These are phyloP conservation scores for Caenorhabditis doughertyi DNA, from an alignment of 2,888 invertebrate species.

Conservation along the genomic window DNA sequence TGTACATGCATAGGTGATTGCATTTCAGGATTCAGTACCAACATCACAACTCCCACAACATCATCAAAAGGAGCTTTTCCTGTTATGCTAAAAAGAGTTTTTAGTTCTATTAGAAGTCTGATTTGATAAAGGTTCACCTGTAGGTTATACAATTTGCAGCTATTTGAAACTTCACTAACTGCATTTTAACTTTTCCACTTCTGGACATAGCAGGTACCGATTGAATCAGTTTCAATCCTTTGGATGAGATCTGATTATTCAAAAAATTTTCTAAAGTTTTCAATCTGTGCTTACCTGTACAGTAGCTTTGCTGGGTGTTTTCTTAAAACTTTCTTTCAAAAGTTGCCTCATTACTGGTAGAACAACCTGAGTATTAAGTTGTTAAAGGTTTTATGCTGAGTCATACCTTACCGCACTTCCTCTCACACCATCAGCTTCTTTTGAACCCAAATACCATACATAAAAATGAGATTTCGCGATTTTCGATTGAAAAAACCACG, in stretches of 20 bases:
- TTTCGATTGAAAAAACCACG: conserved; percentile 72
- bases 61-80: conserved; percentile 88
- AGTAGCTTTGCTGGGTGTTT: conserved; percentile 76
- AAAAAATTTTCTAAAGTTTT: neutral
- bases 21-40: conserved; percentile 95
- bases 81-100: conserved; percentile 87
- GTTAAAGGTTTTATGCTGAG: conserved; percentile 84
- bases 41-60: conserved; percentile 93
- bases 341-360: conserved; percentile 78
- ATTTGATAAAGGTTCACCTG: conserved; percentile 47
- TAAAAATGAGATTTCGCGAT: conserved; percentile 84
- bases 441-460: conserved; percentile 91
- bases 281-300: conserved; percentile 78
- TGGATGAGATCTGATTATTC: conserved; percentile 86
- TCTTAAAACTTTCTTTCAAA: conserved; percentile 74
- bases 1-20: conserved; percentile 96
- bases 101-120: no score
- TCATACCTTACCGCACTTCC: conserved; percentile 86
- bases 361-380: conserved; percentile 67
- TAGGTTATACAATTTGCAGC: conserved; percentile 94
- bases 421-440: conserved; percentile 92
- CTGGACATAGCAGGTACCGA: conserved; percentile 85
- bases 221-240: conserved; percentile 95
- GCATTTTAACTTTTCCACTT: conserved; percentile 83
- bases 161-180: conserved; percentile 93